Base-by-base conservation (phyloP, 2,113 vertebrate species). In the Rallus limicola region DNA sequence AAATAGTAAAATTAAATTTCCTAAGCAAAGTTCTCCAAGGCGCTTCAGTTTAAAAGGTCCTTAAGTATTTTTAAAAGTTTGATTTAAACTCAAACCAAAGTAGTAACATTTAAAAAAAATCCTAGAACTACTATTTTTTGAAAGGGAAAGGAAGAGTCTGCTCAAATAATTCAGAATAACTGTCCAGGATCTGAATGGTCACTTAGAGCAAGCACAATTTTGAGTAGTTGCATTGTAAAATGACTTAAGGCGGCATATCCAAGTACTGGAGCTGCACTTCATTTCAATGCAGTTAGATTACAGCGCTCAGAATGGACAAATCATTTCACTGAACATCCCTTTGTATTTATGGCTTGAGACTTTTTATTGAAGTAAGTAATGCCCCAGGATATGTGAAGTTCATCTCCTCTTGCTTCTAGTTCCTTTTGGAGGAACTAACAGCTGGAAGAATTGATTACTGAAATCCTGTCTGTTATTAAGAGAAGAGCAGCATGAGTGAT, bases 371-470 rank as follows among this genome's bases (percentile, higher is more conserved):
- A 64, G 19, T n/a, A n/a, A 64, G 8, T 28, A 81, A 59, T 48
- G 8, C 2, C 9, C 8, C 36, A 74, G 69, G 21, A 69, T 9
- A 52, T 1, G 7, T 58, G 33, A 69, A 21, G 48, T 36, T 88
- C 40, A 38, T 28, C 18, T 88, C 34, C 7, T 72, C 34, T 77
- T 58, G 13, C 11, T 3, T 80, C 48, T 38, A 34, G 18, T 19
- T 92, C 19, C n/a, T 15, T 67, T 75, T 75, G 52, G 36, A 70
- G 14, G 16, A 86, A 9, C 44, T 74, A 78, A 81, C 2, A 31
- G n/a, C 42, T 50, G 10, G 50, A 88, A 65, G 24, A 83, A 53
- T 21, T 89, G 90, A 95, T 89, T 87, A 31, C 60, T 59, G 81
- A 92, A 71, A 53, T 75, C 28, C 9, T 71, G 15, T 1, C 21